A percentile compares a stretch with the other conserved stretches of the same genome.
Conservation (phyloP, 2,113 vertebrate genomes). For the Alouatta palliata region DNA sequence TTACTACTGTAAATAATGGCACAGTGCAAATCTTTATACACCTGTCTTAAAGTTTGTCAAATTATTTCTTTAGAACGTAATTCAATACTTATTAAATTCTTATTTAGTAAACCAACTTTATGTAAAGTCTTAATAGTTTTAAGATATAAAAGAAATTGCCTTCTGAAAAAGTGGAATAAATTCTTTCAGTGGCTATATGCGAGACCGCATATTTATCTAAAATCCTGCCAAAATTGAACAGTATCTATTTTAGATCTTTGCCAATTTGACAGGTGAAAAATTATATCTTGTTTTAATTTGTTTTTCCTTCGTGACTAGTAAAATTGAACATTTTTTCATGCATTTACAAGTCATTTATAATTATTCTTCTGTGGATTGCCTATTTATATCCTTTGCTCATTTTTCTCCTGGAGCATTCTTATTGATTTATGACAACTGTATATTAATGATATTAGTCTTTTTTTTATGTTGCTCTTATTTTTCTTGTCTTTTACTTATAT, state of each 20-base stretch:
- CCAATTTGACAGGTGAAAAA: slow-evolving; percentile 32
- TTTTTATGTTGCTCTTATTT: slow-evolving; percentile 4
- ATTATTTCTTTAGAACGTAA: neutral
- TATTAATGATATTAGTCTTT: neutral
- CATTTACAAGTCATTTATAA: slow-evolving; percentile 27
- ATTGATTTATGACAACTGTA: slow-evolving; percentile 40
- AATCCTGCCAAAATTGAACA: neutral
- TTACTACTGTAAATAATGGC: neutral
- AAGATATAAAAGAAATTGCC: neutral
- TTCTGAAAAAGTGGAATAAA: neutral
- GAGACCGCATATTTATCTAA: neutral
- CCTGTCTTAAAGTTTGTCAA: neutral
- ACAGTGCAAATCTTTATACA: neutral
- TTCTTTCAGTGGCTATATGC: neutral
- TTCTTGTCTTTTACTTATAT: slow-evolving; percentile 18
- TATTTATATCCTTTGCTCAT: neutral
- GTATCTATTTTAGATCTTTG: slow-evolving; percentile 14
- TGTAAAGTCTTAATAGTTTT: neutral
- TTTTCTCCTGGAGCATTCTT: slow-evolving; percentile 16
- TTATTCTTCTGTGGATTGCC: neutral
- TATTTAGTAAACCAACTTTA: neutral
- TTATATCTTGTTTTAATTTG: slow-evolving; percentile 32
- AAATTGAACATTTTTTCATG: slow-evolving; percentile 45
- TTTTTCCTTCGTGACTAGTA: slow-evolving; percentile 36
- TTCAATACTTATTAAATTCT: neutral